Evolutionary conservation across 2,888 invertebrate species (phyloP), one percentile per base, ranked within the genome.

Genomic region (Xylota segnis): DNA sequence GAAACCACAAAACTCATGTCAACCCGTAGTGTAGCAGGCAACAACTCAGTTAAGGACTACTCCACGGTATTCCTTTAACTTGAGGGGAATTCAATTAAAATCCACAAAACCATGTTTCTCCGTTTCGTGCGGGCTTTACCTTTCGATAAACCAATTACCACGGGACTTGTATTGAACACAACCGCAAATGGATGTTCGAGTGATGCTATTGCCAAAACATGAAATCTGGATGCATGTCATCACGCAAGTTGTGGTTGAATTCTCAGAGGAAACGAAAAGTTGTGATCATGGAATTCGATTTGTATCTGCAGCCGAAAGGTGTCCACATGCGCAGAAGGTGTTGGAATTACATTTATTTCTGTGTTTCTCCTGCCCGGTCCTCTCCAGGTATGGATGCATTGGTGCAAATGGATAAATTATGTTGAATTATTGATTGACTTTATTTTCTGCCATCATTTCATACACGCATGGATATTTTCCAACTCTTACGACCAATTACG

Each of bases 171-270:
- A 23, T 56, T 61, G 54, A 34, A 70, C 77, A 72, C 77, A 72
- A 72, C 59, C 66, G 40, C 77, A 83, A 83, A 72, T 83, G 45
- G 40, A 74, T 74, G 66, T 63, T 43, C 47, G 34, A 32, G n/a
- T 37, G 37, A 52, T 16, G 18, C 37, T 40, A 47, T 16, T 32
- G 34, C 7, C 37, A 37, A 47, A 45, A 63, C 71, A 71, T 71
- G 63, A 16, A 40, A 14, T 37, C 29, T 16, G 50, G 58, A 58
- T 71, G 82, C 82, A 65, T 76, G 82, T 76, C 82, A 54, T 37
- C 82, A 83, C 71, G 82, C 82, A 71, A 65, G 29, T 34, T 56
- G 7, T 23, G 18, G 37, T 32, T 29, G 23, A 23, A 23, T 23
- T 23, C 23, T 14, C 40, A 29, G 27, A n/a, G 14, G 29, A 0